phyloP scores from a whole-genome alignment of 2,797 vertebrate genomes.

The Sebastes kiyomatsui region DNA sequence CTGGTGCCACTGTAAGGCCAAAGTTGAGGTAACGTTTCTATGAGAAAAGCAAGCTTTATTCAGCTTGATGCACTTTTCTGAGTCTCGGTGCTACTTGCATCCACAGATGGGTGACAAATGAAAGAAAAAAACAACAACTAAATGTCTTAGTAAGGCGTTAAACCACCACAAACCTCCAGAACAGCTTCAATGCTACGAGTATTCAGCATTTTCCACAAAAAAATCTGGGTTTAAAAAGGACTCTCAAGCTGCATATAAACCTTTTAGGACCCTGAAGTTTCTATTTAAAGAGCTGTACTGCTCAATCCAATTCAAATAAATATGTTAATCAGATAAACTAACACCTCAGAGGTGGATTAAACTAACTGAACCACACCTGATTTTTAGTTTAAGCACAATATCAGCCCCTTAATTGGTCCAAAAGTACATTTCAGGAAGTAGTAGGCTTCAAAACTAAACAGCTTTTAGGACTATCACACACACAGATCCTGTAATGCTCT shows the following conservation, averaged over 20 bases:
- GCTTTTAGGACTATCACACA: not conserved
- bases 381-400: not conserved
- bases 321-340: not conserved
- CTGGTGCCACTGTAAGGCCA: not conserved
- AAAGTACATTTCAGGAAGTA: not conserved
- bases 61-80: not conserved
- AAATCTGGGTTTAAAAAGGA: not conserved
- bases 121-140: not conserved
- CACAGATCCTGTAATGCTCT: not conserved
- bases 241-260: not conserved
- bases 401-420: not conserved
- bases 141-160: not conserved
- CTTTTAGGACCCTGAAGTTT: not conserved
- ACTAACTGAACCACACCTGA: not conserved
- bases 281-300: too few species aligned
- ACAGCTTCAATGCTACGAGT: not conserved
- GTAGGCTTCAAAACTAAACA: not conserved
- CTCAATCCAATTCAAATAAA: not conserved
- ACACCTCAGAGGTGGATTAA: not conserved
- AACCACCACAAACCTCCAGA: not conserved
- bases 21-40: not conserved
- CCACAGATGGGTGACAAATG: not conserved
- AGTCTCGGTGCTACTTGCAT: not conserved
- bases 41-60: not conserved
- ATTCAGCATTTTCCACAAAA: not conserved